Base-by-base conservation (phyloP, 2,888 invertebrate genomes). In the Diarsia dahlii region DNA sequence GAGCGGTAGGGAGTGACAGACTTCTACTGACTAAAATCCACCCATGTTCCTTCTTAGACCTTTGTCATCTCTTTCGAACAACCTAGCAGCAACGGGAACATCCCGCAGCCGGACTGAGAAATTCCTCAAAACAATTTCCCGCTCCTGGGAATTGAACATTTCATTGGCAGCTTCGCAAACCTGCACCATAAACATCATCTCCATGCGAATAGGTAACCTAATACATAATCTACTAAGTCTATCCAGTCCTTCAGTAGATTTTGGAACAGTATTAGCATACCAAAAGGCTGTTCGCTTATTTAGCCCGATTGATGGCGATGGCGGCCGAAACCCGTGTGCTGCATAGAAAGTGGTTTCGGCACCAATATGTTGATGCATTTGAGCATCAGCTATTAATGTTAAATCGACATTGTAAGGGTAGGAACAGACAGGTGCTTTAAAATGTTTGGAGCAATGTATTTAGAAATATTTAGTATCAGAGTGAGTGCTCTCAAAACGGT, bases 351-450 rank as follows among this genome's bases (percentile, higher is more conserved):
- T 65, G 63, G 74, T n/a, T 63, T 74, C 60, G n/a, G 15, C 28
- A 65, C 75, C 48, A 78, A 87, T 85, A 79, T 74, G 72, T 68
- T 18, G 39, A 63, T 87, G 79, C 74, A 81, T 80, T 72, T 74
- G 50, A 85, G 87, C 81, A 83, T 80, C 65, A 71, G 50, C 76
- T 71, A 80, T 87, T 76, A 78, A 81, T 82, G 56, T 76, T 82
- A 62, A 75, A 56, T 45, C 9, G 54, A 34, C 15, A 39, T 13
- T 50, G 23, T 74, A 34, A 71, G 50, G 65, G n/a, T 60, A 20
- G 63, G 18, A 34, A 18, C 39, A 66, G 28, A 67, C 45, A 28
- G 1, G 12, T 15, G 20, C 20, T 66, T 65, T 58, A 46, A 28
- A 23, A n/a, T 63, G 0, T 48, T 46, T 18, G 5, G n/a, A n/a